Base-by-base conservation (phyloP, 2,113 vertebrate species). In the Camelus dromedarius region DNA sequence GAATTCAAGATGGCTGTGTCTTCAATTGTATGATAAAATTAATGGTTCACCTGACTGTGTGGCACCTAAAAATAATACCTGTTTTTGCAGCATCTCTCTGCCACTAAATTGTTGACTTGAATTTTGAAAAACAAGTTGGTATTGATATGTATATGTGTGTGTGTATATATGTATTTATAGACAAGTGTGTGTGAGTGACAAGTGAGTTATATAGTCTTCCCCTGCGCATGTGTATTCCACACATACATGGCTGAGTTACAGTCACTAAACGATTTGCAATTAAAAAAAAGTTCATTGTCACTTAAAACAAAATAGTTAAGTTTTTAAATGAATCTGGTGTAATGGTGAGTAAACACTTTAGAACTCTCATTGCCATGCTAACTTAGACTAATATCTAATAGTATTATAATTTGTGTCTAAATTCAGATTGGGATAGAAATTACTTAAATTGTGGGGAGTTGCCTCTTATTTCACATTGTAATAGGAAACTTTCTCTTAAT, bases 151-250 rank as follows among this genome's bases (percentile, higher is more conserved):
- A 98, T 98, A 98, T 98, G 98, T 99, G 98, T 98, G 98, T 98
- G 98, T 98, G 98, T 98, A 98, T 98, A 98, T 98, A 98, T 98
- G 98, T 98, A 98, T 99, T 98, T 99, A 98, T 98, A 98, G 98
- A 98, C 95, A 97, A 28, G 97, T 98, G 97, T 97, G 98, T 98
- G 97, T 98, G 98, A 98, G 97, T 98, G 98, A 95, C 95, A 98
- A 95, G 98, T 98, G 98, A 98, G 98, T 98, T 98, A 91, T 96
- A 98, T 98, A 97, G 98, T 98, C 98, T 98, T 98, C 98, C 98
- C 98, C 93, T 77, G 93, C 97, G 98, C 98, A 98, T 98, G 98
- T 98, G 98, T 98, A 97, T 98, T 98, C 98, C 98, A 98, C 98
- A 98, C 98, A 98, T 97, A 98, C 98, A 97, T 97, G 98, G 98